These are phyloP conservation scores for Noctua janthe DNA, from an alignment of 2,888 invertebrate genomes.

Conservation along the genomic window DNA sequence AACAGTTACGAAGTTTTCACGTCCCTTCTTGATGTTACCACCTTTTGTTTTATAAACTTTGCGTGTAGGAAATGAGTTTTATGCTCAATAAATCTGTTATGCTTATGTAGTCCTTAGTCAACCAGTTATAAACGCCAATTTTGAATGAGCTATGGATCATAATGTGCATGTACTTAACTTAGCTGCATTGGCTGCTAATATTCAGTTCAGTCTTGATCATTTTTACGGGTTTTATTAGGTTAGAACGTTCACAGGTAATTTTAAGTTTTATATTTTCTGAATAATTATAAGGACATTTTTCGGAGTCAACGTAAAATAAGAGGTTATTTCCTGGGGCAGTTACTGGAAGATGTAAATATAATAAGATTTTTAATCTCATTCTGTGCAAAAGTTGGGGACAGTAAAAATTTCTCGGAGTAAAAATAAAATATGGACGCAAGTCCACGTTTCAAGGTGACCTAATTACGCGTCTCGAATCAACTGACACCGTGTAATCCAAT, in stretches of 20 bases:
- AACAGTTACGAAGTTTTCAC: slow-evolving; percentile 63
- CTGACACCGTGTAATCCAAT: slow-evolving; percentile 69
- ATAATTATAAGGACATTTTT: background rate
- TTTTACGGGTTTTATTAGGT: slow-evolving; percentile 2
- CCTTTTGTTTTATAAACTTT: slow-evolving; percentile 68
- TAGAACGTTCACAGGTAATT: slow-evolving; percentile 20
- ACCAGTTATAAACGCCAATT: slow-evolving; percentile 51
- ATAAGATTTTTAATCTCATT: slow-evolving; percentile 55
- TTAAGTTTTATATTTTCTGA: background rate
- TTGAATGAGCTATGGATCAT: slow-evolving; percentile 40
- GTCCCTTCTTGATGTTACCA: slow-evolving; percentile 57
- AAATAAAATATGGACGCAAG: slow-evolving; percentile 61
- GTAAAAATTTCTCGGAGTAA: slow-evolving; percentile 47
- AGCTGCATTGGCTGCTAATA: slow-evolving; percentile 47
- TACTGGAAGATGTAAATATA: slow-evolving; percentile 45
- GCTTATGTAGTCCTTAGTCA: slow-evolving; percentile 41
- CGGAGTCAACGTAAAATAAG: slow-evolving; percentile 15
- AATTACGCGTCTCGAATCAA: slow-evolving; percentile 70
- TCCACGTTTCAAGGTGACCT: slow-evolving; percentile 68
- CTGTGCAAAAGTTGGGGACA: slow-evolving; percentile 42
- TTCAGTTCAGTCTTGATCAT: slow-evolving; percentile 14
- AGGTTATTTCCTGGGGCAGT: slow-evolving; percentile 25
- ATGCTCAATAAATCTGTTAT: slow-evolving; percentile 53
- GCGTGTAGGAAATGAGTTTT: slow-evolving; percentile 59
- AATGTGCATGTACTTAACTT: slow-evolving; percentile 38